These are phyloP conservation scores for Odobenus rosmarus DNA, from an alignment of 2,113 vertebrate species.

Conservation along the genomic window DNA sequence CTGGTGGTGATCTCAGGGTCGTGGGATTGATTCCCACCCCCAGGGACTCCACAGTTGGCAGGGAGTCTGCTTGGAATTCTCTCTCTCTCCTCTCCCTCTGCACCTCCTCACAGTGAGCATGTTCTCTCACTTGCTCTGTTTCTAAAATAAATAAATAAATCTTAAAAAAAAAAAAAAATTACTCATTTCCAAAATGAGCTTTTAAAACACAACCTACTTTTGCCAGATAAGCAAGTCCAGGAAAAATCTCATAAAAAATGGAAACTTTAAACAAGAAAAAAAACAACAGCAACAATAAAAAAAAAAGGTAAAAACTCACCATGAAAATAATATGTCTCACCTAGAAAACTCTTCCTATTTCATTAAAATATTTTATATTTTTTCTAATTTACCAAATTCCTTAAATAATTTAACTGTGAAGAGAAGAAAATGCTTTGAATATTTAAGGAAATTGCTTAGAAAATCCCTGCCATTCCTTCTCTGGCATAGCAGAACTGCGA, in stretches of 20 bases:
- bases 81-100: neutral
- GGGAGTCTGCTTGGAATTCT: neutral
- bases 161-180: neutral
- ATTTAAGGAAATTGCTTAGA: neutral
- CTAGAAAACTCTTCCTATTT: constrained; percentile 7
- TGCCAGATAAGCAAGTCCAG: neutral
- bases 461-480: neutral
- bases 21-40: neutral
- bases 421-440: neutral
- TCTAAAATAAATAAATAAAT: neutral
- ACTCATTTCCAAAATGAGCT: constrained; percentile 24
- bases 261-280: neutral
- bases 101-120: neutral
- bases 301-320: neutral
- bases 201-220: neutral
- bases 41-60: neutral
- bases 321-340: neutral
- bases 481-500: neutral
- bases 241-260: constrained; percentile 11
- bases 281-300: neutral
- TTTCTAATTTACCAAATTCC: constrained; percentile 8
- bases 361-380: constrained; percentile 4
- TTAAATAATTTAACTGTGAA: neutral
- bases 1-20: neutral
- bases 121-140: neutral